Conservation (phyloP, 2,888 invertebrate species). For the Bibio marci region DNA sequence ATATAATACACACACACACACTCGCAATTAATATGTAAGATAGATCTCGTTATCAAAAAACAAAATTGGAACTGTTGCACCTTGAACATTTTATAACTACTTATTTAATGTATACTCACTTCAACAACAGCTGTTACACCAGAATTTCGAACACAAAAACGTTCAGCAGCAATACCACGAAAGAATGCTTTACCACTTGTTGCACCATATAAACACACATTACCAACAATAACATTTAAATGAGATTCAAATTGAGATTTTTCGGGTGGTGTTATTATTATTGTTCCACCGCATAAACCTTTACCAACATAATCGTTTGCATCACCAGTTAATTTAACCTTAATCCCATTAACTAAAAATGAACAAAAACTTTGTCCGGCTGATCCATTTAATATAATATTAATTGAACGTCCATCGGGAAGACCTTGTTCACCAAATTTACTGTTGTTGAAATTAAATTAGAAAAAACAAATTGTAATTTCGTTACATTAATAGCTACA, state of each 20-base stretch:
- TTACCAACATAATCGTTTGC: conserved; percentile 97
- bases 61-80: too few relatives aligned
- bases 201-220: conserved; percentile 95
- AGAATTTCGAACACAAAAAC: conserved; percentile 96
- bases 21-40: too few relatives aligned
- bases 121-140: conserved; percentile 92
- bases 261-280: conserved; percentile 85
- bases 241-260: conserved; percentile 75
- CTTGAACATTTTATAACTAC: too few relatives aligned
- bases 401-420: conserved; percentile 56
- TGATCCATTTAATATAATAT: conserved; percentile 73
- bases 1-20: too few relatives aligned
- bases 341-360: conserved; percentile 80
- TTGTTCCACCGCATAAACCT: conserved; percentile 86
- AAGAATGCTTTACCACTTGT: conserved; percentile 89
- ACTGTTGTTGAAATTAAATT: conserved; percentile 35
- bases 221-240: conserved; percentile 92
- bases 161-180: conserved; percentile 91
- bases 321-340: conserved; percentile 86
- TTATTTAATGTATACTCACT: too few relatives aligned
- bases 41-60: too few relatives aligned
- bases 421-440: conserved; percentile 76
- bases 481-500: background rate
- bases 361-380: conserved; percentile 99
- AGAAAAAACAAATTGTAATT: background rate